Evolutionary conservation across 2,888 invertebrate species (phyloP), one percentile per base, ranked within the genome.

Genomic region (Rhagonycha fulva): DNA sequence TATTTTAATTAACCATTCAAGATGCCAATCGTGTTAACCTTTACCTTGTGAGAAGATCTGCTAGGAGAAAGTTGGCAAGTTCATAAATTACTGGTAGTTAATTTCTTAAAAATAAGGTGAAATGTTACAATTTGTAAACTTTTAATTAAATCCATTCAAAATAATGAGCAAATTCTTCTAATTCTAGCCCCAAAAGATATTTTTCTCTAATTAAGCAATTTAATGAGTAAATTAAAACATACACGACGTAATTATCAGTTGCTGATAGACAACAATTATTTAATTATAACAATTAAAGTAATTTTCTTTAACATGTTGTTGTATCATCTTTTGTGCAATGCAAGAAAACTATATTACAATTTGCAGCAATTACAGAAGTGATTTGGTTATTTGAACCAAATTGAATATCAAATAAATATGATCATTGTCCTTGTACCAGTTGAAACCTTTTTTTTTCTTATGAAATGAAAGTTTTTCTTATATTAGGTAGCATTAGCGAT

Each of bases 31-130:
- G 71, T 23, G 24, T 71, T 71, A 66, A 71, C 71, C 71, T 71
- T 71, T 71, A 71, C 71, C 71, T 71, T 71, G 71, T 71, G 71
- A 62, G 71, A 71, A 71, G 62, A 63, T 60, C 70, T 11, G 62
- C 23, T 47, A 14, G 32, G 30, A 66, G 71, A 66, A 66, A 32
- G 32, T 32, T 32, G 5, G 71, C 62, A 71, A 71, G 71, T 71
- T 14, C 23, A 66, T 71, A 32, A 47, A 71, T 32, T 60, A 60
- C 70, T 62, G 60, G 24, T 24, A 63, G 23, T 63, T 63, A 32
- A 32, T 32, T 32, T 32, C 12, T 12, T 32, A 32, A 32, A 32
- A 32, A 32, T 32, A 32, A 32, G 32, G 32, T 32, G 32, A 32
- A 32, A 32, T 32, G 32, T 32, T 32, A 32, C 32, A 32, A 32